Base-by-base conservation (phyloP, 35 echinoderm and acorn worm genomes). In the Diadema setosum region DNA sequence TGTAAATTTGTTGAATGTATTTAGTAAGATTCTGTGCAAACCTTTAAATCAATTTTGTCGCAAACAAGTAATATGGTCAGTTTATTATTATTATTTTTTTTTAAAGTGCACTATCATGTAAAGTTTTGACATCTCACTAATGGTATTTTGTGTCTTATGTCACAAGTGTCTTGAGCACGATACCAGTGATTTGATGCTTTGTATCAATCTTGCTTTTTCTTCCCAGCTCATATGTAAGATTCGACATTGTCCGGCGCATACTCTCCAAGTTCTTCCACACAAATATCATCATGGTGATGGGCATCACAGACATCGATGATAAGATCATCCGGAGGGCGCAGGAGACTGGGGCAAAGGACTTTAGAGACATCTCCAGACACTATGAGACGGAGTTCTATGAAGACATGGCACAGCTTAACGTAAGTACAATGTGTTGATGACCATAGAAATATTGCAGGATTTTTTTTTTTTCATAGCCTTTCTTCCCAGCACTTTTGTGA, bases 271-370 rank as follows among this genome's bases (percentile, higher is more conserved):
- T 94, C 70, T 99, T 92, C 59, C 43, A 95, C 50, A 90, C 94
- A 17, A 64, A 52, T 39, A 87, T 99, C 27, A 67, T 99, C 58
- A 90, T 92, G 86, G 96, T 95, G 49, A 94, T 94, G 92, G 96
- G 96, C 76, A 95, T 99, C 58, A 99, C 96, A 42, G 93, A 99
- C 40, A 99, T 99, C 36, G 96, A 99, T 88, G 93, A 89, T 39
- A 99, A 99, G 40, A 99, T 99, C 86, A 99, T 99, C 70, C 57
- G 65, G 65, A 81, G 93, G 34, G 75, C 96, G 5, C 87, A 89
- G 5, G 74, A 92, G 27, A 43, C 35, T 17, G 63, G 78, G 1
- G 56, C 89, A 31, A 11, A 67, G 63, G 55, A 91, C 39, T 94
- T 94, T 65, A 75, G 58, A 73, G 42, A 81, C 5, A 39, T 99